Base-by-base conservation (phyloP, 2,888 invertebrate species). In the Dryobota labecula region DNA sequence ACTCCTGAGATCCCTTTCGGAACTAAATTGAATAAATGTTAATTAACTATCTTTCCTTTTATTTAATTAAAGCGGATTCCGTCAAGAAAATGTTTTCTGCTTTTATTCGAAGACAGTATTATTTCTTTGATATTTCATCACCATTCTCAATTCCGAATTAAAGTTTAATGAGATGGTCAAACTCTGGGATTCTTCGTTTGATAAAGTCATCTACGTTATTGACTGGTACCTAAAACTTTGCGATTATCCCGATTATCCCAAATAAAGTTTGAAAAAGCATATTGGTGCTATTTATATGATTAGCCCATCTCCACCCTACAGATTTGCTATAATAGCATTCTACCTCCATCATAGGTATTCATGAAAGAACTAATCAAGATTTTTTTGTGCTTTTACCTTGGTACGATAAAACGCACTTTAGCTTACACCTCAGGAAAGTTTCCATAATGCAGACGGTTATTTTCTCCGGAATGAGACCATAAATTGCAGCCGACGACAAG, bases 391-490 rank as follows among this genome's bases (percentile, higher is more conserved):
- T 53, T 36, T 8, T 47, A 33, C 38, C 30, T 65, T 36, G 20
- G 58, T 57, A 57, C 38, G 13, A 72, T 78, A 64, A 69, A 62
- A 47, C 57, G 43, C 64, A 67, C 70, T 82, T 76, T 67, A 73
- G 62, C 73, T 72, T 76, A 73, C 76, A 79, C 79, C 75, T 77
- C 77, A 80, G 85, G 73, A 81, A 80, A 85, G 84, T 84, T 84
- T 84, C 73, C 84, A 80, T 79, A 85, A 86, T 80, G 79, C 76
- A 82, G 84, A 86, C 87, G 89, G 89, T 87, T 89, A 89, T 88
- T 89, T 88, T 88, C 73, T 86, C 82, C 82, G 80, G 87, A 89
- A 91, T 87, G 87, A 88, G 87, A 89, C 86, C 84, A 92, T 93
- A 93, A 92, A 93, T 93, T 89, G 83, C 85, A 84, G 84, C 78